Conservation (phyloP, 2,113 vertebrate genomes). For the Paramormyrops kingsleyae region DNA sequence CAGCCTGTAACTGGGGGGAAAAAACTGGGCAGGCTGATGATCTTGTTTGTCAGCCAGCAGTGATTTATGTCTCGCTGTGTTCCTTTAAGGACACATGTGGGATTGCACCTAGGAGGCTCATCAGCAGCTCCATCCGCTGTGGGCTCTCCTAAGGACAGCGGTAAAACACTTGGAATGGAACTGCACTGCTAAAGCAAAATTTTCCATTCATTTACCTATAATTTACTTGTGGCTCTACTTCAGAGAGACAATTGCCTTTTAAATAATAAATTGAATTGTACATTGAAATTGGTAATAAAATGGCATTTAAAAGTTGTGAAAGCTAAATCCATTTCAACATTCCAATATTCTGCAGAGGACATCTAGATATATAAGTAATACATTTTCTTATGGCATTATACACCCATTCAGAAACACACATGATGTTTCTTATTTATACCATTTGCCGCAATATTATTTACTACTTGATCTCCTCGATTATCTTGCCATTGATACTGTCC, state of each 20-base stretch:
- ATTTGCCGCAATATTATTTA: neutral
- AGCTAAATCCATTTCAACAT: neutral
- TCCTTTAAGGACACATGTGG: conserved; percentile 52
- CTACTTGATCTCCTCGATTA: neutral
- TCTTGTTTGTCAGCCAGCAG: conserved; percentile 34
- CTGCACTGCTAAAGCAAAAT: neutral
- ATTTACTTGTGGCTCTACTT: conserved; percentile 7
- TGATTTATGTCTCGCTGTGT: conserved; percentile 62
- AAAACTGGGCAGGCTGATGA: conserved; percentile 34
- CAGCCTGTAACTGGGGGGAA: neutral
- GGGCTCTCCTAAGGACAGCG: conserved; percentile 33
- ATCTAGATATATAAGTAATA: neutral
- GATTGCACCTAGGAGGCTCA: conserved; percentile 58
- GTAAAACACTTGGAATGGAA: neutral
- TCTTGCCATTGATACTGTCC: neutral
- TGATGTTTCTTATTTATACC: neutral
- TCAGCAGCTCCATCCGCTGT: conserved; percentile 38
- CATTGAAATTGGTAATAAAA: neutral
- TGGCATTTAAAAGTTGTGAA: neutral
- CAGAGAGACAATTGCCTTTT: conserved; percentile 35
- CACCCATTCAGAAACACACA: neutral
- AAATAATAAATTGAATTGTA: neutral
- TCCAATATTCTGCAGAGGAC: neutral
- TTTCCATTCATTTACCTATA: neutral
- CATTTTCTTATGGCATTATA: neutral